phyloP scores from a whole-genome alignment of 1,140 invertebrate species.

The Mamestra configurata region DNA sequence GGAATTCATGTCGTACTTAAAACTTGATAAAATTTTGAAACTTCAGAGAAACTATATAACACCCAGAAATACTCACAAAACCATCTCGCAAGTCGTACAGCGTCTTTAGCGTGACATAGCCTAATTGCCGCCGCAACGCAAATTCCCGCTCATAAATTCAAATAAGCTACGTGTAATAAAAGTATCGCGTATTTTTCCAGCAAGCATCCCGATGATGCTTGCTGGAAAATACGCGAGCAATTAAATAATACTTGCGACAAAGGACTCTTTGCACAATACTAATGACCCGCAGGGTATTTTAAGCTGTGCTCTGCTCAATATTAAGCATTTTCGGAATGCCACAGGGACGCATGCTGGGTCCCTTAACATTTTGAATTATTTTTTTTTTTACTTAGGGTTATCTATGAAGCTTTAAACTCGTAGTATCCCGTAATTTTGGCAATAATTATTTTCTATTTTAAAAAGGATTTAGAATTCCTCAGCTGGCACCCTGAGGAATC shows the following conservation, averaged over 20 bases:
- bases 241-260: background rate
- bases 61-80: background rate
- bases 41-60: background rate
- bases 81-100: background rate
- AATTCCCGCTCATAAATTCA: background rate
- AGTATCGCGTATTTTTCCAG: background rate
- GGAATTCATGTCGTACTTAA: background rate
- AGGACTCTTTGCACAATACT: background rate
- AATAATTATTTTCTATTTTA: too few species aligned
- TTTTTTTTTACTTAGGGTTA: too few species aligned
- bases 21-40: background rate
- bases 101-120: background rate
- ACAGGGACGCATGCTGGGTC: background rate
- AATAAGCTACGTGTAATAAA: slow-evolving; percentile 4
- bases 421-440: too few species aligned
- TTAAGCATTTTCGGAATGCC: background rate
- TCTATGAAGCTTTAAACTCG: too few species aligned
- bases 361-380: background rate
- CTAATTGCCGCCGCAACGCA: background rate
- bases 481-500: too few species aligned
- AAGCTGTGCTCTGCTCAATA: background rate
- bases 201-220: too few species aligned
- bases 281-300: background rate
- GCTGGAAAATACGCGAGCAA: background rate
- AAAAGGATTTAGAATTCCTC: too few species aligned